phyloP scores from a whole-genome alignment of 2,888 invertebrate species.

The Allygus modestus region DNA sequence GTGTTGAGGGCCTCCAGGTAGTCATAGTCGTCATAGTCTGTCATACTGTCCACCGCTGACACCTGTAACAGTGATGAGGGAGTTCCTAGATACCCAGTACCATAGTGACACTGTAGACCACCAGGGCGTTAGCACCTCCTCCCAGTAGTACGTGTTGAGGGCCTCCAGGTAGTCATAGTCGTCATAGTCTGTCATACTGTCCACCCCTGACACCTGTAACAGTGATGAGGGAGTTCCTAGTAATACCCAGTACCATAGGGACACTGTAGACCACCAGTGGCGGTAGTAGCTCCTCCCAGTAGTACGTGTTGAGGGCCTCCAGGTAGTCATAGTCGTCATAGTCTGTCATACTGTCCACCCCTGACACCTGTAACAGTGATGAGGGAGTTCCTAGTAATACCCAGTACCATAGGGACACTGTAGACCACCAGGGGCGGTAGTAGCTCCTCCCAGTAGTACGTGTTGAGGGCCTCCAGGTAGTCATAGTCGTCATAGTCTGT shows the following conservation, averaged over 20 bases:
- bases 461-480: slow-evolving; percentile 75
- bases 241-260: slow-evolving; percentile 79
- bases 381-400: slow-evolving; percentile 78
- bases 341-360: slow-evolving; percentile 54
- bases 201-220: not conserved
- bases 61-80: too few relatives aligned
- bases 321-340: slow-evolving; percentile 76
- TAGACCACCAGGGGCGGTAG: slow-evolving; percentile 79
- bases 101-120: slow-evolving; percentile 1
- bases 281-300: slow-evolving; percentile 79
- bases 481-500: slow-evolving; percentile 75
- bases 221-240: slow-evolving; percentile 78
- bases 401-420: slow-evolving; percentile 79
- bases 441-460: slow-evolving; percentile 78
- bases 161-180: slow-evolving; percentile 8
- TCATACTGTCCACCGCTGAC: too few relatives aligned
- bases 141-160: slow-evolving; percentile 7
- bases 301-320: slow-evolving; percentile 75
- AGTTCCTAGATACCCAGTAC: not conserved
- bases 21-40: too few relatives aligned
- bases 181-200: not conserved
- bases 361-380: slow-evolving; percentile 72
- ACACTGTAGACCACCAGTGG: slow-evolving; percentile 79
- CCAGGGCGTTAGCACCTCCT: not conserved
- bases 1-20: too few relatives aligned